phyloP scores from a whole-genome alignment of 2,888 invertebrate genomes.

The Caenorhabditis sp. region DNA sequence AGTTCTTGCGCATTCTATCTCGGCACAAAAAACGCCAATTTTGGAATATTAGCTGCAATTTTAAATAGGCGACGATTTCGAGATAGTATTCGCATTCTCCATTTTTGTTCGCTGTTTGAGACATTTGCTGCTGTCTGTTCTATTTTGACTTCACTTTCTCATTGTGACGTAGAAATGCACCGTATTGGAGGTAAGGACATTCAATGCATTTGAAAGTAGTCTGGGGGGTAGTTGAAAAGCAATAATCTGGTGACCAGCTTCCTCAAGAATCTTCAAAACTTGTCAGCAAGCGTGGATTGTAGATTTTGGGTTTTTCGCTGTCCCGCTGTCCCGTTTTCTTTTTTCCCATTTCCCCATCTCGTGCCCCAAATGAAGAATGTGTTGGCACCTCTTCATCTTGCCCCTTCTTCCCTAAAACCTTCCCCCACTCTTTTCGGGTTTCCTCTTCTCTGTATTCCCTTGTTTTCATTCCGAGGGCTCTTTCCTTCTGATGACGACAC shows the following conservation, averaged over 20 bases:
- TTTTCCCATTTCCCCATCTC: too few species aligned
- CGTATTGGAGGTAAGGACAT: conserved; percentile 40
- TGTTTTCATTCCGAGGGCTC: conserved; percentile 40
- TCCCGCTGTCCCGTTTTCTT: too few species aligned
- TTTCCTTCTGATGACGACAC: conserved; percentile 43
- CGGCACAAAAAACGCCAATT: too few species aligned
- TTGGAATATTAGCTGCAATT: background rate
- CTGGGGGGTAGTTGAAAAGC: background rate
- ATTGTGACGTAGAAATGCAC: conserved; percentile 26
- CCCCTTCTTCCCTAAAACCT: background rate
- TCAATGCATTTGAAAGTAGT: conserved; percentile 25
- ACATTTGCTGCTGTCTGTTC: background rate
- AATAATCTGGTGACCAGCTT: background rate
- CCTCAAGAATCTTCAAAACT: conserved; percentile 6
- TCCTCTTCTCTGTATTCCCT: conserved; percentile 21
- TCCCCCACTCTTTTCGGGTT: background rate
- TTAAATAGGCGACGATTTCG: background rate
- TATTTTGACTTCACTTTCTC: conserved; percentile 3
- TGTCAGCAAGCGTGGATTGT: too few species aligned
- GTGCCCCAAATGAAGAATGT: conserved; percentile 42
- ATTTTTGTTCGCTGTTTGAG: too few species aligned
- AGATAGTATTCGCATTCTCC: too few species aligned
- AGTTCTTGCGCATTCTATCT: too few species aligned
- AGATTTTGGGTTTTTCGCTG: too few species aligned
- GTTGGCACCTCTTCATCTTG: conserved; percentile 12